A percentile compares a stretch with the other conserved stretches of the same genome.
phyloP scores from a whole-genome alignment of 2,888 invertebrate species.

The Drosophila ezoana region DNA sequence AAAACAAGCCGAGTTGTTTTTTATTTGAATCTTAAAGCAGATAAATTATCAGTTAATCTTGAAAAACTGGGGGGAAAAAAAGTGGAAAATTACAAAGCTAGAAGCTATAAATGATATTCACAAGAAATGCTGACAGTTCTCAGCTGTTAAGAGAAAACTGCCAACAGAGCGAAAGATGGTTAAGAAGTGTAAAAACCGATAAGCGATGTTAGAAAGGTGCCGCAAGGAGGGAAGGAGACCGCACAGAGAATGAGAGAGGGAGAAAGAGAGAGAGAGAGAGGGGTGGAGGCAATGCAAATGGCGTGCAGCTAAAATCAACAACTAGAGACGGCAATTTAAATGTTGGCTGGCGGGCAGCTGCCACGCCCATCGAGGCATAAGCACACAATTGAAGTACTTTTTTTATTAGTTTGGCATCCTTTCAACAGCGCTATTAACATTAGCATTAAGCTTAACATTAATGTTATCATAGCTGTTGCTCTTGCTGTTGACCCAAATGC shows the following conservation, averaged over 20 bases:
- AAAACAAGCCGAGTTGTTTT: background rate
- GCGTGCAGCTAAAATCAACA: constrained; percentile 11
- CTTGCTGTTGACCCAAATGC: constrained; percentile 47
- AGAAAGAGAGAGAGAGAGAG: background rate
- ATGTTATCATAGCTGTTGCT: constrained; percentile 26
- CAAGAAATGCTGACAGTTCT: constrained; percentile 3
- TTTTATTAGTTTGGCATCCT: constrained; percentile 41
- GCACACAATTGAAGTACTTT: constrained; percentile 10
- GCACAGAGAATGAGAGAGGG: no score
- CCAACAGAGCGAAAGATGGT: constrained; percentile 9
- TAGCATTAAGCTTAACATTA: constrained; percentile 17
- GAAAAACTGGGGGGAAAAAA: background rate
- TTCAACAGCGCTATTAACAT: constrained; percentile 21
- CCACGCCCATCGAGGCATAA: constrained; percentile 27
- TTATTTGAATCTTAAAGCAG: background rate
- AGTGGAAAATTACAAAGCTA: background rate
- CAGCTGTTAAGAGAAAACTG: constrained; percentile 11
- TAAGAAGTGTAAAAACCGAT: constrained; percentile 3
- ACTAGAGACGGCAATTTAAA: constrained; percentile 11
- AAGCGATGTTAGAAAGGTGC: background rate
- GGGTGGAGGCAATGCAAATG: constrained; percentile 7
- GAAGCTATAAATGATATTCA: constrained; percentile 12
- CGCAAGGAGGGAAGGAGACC: background rate
- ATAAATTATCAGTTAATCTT: constrained; percentile 1
- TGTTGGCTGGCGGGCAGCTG: constrained; percentile 3